These are phyloP conservation scores for Sceloporus undulatus DNA, from an alignment of 2,113 vertebrate species.

Conservation along the genomic window DNA sequence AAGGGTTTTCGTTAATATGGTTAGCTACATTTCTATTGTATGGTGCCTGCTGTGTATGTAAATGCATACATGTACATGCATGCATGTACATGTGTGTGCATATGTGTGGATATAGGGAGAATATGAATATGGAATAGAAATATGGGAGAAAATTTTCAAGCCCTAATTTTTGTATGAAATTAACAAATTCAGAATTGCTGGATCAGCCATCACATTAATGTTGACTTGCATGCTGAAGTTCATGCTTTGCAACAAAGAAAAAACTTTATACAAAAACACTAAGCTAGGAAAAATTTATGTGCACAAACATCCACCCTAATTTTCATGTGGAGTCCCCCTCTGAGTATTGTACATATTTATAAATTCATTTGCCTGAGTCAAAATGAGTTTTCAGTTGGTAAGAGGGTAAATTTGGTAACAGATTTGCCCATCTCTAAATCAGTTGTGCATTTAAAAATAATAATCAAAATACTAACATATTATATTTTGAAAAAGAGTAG, in stretches of 20 bases:
- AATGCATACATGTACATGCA: no score
- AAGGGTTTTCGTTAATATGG: background rate
- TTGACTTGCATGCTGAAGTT: background rate
- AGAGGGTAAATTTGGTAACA: background rate
- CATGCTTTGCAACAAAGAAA: background rate
- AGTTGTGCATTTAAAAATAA: background rate
- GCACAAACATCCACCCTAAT: no score
- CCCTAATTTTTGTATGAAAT: background rate
- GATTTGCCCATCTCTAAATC: background rate
- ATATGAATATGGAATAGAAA: background rate
- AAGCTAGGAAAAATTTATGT: background rate
- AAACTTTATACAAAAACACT: background rate
- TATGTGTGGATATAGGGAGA: background rate
- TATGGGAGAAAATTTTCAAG: background rate
- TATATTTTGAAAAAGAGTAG: background rate
- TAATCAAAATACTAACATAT: slow-evolving; percentile 2
- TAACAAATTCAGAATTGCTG: background rate
- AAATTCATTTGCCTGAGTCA: background rate
- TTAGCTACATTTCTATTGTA: background rate
- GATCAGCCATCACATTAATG: background rate
- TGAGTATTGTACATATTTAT: no score
- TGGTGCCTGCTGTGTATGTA: background rate
- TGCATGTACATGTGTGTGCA: background rate
- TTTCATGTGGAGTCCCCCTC: no score
- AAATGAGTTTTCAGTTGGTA: background rate